These are phyloP conservation scores for Sarcophaga peregrina DNA, from an alignment of 1,140 invertebrate genomes.

Conservation along the genomic window DNA sequence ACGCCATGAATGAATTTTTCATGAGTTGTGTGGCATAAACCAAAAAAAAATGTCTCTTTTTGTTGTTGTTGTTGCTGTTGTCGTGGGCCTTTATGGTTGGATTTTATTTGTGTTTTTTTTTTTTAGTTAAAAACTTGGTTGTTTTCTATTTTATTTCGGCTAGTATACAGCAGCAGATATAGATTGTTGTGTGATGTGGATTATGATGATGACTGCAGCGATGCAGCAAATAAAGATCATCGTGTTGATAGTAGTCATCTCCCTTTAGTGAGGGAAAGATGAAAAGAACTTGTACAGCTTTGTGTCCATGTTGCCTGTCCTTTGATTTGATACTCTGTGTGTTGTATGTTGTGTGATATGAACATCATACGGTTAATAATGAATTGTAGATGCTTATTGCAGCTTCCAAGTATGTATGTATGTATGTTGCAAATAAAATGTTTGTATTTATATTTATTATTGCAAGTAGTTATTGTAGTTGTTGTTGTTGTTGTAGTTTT, in stretches of 20 bases:
- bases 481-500: background rate
- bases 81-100: background rate
- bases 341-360: background rate
- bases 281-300: background rate
- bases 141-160: background rate
- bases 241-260: background rate
- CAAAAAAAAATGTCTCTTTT: background rate
- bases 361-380: conserved; percentile 19
- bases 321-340: background rate
- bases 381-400: background rate
- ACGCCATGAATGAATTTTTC: conserved; percentile 66
- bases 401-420: no score
- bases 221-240: background rate
- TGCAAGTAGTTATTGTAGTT: no score
- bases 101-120: background rate
- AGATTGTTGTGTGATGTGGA: background rate
- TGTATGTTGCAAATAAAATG: no score
- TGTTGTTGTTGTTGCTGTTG: background rate
- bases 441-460: background rate
- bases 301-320: no score
- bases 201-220: background rate
- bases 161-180: background rate
- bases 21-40: conserved; percentile 50
- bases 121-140: background rate
- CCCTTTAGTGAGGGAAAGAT: background rate